These are phyloP conservation scores for Crenuchus spilurus DNA, from an alignment of 2,797 vertebrate species.

Conservation along the genomic window DNA sequence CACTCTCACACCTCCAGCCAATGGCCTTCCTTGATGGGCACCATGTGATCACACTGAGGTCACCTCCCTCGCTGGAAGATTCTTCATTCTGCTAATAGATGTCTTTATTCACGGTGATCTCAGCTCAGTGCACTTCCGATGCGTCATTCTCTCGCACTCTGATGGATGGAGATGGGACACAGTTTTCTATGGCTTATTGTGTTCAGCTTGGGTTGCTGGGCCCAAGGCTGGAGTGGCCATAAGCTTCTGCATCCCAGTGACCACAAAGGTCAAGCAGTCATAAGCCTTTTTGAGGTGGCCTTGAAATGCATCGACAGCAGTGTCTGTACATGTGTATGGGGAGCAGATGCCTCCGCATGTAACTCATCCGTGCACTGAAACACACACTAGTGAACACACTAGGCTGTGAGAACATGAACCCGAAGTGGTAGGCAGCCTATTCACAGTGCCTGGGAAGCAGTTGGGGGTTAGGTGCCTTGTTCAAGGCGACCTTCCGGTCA, in stretches of 20 bases:
- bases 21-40: not conserved
- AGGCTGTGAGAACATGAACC: no score
- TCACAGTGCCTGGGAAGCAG: no score
- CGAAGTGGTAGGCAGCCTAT: no score
- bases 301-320: not conserved
- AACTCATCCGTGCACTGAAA: no score
- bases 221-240: conserved; percentile 31
- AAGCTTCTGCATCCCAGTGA: conserved; percentile 7
- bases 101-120: conserved; percentile 46
- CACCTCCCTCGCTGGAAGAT: conserved; percentile 22
- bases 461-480: no score
- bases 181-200: conserved; percentile 29
- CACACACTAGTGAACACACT: no score
- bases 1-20: not conserved
- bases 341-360: no score
- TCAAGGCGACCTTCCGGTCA: no score
- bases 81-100: conserved; percentile 47
- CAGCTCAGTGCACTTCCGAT: conserved; percentile 13
- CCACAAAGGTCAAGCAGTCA: conserved; percentile 3
- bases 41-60: conserved; percentile 39
- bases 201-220: conserved; percentile 32
- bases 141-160: conserved; percentile 18
- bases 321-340: not conserved
- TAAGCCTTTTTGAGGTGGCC: not conserved
- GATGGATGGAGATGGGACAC: conserved; percentile 40